Percentiles rank a stretch among this genome's conserved stretches.
phyloP scores from a whole-genome alignment of 1,140 invertebrate species.

The Aphelenchoides besseyi region DNA sequence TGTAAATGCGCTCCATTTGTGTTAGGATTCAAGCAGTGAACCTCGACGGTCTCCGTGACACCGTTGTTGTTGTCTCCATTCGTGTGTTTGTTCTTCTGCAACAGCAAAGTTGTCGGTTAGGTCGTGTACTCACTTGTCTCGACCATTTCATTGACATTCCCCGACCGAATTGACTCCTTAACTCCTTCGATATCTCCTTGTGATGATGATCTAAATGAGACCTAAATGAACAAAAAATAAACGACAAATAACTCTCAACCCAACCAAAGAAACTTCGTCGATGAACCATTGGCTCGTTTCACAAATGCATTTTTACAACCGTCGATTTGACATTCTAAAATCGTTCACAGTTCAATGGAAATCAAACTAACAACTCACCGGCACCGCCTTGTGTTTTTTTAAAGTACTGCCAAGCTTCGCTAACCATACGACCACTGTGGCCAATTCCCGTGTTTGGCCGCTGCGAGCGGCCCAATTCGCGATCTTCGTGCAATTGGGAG shows the following conservation, averaged over 20 bases:
- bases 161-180: neutral
- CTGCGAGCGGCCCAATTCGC: neutral
- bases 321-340: neutral
- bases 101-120: too few relatives aligned
- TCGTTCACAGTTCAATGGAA: neutral
- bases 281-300: conserved; percentile 3
- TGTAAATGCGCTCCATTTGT: neutral
- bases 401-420: neutral
- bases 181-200: neutral
- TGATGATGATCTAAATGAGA: conserved; percentile 8
- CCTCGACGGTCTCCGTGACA: neutral
- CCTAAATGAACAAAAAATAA: too few relatives aligned
- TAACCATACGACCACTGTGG: neutral
- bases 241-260: too few relatives aligned
- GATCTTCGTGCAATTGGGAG: neutral
- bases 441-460: neutral
- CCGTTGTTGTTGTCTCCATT: neutral
- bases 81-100: too few relatives aligned
- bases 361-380: neutral
- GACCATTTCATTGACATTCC: neutral
- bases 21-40: neutral
- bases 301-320: neutral
- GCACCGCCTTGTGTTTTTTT: neutral
- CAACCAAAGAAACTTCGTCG: conserved; percentile 11
- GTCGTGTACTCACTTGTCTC: neutral